Percentiles rank a stretch among this genome's conserved stretches.
Evolutionary conservation across 2,888 invertebrate genomes (phyloP).

Genomic region (Pharmacophagus antenor): DNA sequence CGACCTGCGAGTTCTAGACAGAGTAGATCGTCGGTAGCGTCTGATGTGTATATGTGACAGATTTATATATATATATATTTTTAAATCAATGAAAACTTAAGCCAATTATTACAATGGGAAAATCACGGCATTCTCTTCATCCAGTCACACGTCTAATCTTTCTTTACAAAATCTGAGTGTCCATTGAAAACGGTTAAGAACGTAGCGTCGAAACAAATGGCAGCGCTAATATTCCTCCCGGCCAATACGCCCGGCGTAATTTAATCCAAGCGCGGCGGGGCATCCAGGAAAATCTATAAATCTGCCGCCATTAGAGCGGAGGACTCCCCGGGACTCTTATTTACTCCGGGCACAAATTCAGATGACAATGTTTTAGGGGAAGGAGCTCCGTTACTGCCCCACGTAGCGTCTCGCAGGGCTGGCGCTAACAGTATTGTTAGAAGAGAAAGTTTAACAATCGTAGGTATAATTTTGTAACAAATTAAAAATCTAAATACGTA

Average conservation of each 20-base stretch:
- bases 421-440: slow-evolving; percentile 33
- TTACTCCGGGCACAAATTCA: slow-evolving; percentile 81
- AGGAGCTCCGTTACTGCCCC: slow-evolving; percentile 74
- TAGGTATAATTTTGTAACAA: too few relatives aligned
- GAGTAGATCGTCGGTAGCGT: too few relatives aligned
- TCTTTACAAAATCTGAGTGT: slow-evolving; percentile 41
- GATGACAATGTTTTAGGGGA: slow-evolving; percentile 82
- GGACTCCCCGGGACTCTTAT: slow-evolving; percentile 79
- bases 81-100: not conserved
- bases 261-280: slow-evolving; percentile 76
- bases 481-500: too few relatives aligned
- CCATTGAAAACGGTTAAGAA: slow-evolving; percentile 63
- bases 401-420: slow-evolving; percentile 56
- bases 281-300: slow-evolving; percentile 80
- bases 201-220: slow-evolving; percentile 69
- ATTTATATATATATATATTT: too few relatives aligned
- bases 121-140: slow-evolving; percentile 5
- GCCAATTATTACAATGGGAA: not conserved
- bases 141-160: slow-evolving; percentile 22
- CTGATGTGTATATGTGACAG: too few relatives aligned
- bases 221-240: slow-evolving; percentile 74
- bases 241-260: slow-evolving; percentile 78
- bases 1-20: too few relatives aligned
- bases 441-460: not conserved
- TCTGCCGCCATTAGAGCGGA: slow-evolving; percentile 77